Evolutionary conservation across 2,113 vertebrate species (phyloP), one percentile per base, ranked within the genome.

Genomic region (Stigmatopora argus): DNA sequence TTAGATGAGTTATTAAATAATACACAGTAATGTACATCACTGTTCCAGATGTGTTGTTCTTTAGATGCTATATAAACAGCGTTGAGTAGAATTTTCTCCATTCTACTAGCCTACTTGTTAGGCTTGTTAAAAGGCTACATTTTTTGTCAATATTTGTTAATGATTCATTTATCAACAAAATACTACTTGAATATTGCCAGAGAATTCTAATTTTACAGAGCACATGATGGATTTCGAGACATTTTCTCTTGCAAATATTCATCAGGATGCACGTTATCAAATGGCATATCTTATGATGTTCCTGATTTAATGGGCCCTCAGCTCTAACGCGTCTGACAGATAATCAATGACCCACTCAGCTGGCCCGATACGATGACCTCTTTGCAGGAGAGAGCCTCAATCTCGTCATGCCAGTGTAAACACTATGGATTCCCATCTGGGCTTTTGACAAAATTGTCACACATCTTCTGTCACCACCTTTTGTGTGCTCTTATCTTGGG

Each of bases 281-380:
- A 77, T 61, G 38, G 55, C 63, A 45, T 53, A 45, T 69, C 60
- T 56, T 72, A 53, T 70, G 35, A 65, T 70, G 61, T 55, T 65
- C 58, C 64, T 60, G 62, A 76, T 62, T 76, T 88, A 83, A 87
- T 86, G 77, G 83, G 76, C 80, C 75, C 66, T 78, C 79, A 81
- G 78, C 74, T 78, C 75, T 77, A 78, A 71, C 77, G 79, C 72
- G 62, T 69, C 79, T 83, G 86, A 86, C 86, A 83, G 74, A 61
- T 84, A 84, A 88, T 88, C 86, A 79, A 85, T 86, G 79, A 68
- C 59, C 71, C 77, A 64, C 85, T 84, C 66, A 58, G 77, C 80
- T 73, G 80, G 56, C 56, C 82, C 80, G 70, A 83, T 83, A 75
- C 72, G 62, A 66, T 68, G 81, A 71, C 76, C 67, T 72, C 71